Evolutionary conservation across 2,797 vertebrate species (phyloP).

Genomic region (Zalophus californianus): DNA sequence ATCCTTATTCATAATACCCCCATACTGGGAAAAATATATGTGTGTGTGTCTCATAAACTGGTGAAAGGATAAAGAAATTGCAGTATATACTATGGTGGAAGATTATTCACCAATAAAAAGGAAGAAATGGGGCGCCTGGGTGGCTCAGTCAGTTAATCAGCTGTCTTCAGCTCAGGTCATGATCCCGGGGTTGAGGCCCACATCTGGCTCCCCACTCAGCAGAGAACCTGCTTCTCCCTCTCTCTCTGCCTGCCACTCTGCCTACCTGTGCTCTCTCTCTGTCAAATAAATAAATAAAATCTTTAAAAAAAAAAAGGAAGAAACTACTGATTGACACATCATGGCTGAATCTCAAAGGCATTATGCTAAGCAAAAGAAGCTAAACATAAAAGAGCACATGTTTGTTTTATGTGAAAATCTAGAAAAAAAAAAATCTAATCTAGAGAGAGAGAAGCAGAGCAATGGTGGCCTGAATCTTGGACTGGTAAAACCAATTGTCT

Average conservation of each 20-base stretch:
- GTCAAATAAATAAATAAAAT: too few relatives aligned
- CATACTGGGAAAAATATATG: not conserved
- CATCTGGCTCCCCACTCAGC: too few relatives aligned
- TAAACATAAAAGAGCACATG: not conserved
- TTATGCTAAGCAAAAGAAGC: not conserved
- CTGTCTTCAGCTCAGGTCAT: too few relatives aligned
- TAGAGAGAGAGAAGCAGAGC: not conserved
- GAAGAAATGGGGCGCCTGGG: not conserved
- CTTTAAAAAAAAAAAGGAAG: not conserved
- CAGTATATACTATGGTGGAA: not conserved
- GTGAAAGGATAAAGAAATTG: not conserved
- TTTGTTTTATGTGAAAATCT: not conserved
- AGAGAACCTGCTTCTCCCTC: too few relatives aligned
- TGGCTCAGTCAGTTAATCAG: too few relatives aligned
- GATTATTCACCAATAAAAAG: not conserved
- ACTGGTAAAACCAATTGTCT: not conserved
- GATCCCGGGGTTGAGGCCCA: too few relatives aligned
- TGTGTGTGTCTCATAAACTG: not conserved
- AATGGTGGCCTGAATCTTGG: not conserved
- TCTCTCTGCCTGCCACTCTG: too few relatives aligned
- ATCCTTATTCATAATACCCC: not conserved
- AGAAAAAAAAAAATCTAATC: not conserved
- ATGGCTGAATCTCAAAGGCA: not conserved
- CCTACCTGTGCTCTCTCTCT: too few relatives aligned
- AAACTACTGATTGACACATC: not conserved